Evolutionary conservation across 2,888 invertebrate species (phyloP).

Genomic region (Eupelmus urozonus): DNA sequence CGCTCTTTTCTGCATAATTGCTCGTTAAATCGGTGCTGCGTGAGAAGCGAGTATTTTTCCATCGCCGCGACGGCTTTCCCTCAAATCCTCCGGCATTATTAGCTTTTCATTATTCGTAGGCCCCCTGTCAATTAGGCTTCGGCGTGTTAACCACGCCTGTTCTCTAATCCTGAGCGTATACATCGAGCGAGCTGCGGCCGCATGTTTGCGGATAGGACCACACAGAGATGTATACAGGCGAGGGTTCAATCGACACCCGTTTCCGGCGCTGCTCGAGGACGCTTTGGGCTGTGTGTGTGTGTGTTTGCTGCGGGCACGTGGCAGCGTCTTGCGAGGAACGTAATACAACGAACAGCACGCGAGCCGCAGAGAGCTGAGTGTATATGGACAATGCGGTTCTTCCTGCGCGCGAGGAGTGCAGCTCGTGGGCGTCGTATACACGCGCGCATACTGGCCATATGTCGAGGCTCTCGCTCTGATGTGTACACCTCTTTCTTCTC

Average conservation of each 20-base stretch:
- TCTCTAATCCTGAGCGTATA: slow-evolving; percentile 9
- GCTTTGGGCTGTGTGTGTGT: background rate
- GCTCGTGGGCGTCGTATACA: slow-evolving; percentile 14
- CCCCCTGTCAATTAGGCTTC: background rate
- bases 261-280: slow-evolving; percentile 15
- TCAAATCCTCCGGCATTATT: too few relatives aligned
- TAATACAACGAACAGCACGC: slow-evolving; percentile 20
- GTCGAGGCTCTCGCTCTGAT: background rate
- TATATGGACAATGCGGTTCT: slow-evolving; percentile 35
- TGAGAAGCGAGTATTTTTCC: slow-evolving; percentile 27
- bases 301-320: slow-evolving; percentile 45
- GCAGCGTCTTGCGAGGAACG: slow-evolving; percentile 15
- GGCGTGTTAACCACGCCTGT: too few relatives aligned
- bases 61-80: background rate
- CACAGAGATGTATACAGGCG: background rate
- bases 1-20: background rate
- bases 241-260: slow-evolving; percentile 10
- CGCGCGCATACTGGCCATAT: slow-evolving; percentile 13
- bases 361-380: background rate
- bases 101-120: background rate
- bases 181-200: too few relatives aligned
- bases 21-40: background rate
- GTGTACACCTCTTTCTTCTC: background rate
- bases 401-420: background rate
- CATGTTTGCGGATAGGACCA: slow-evolving; percentile 4